Evolutionary conservation across 2,888 invertebrate genomes (phyloP), one percentile per base, ranked within the genome.

Genomic region (Lasioglossum morio): DNA sequence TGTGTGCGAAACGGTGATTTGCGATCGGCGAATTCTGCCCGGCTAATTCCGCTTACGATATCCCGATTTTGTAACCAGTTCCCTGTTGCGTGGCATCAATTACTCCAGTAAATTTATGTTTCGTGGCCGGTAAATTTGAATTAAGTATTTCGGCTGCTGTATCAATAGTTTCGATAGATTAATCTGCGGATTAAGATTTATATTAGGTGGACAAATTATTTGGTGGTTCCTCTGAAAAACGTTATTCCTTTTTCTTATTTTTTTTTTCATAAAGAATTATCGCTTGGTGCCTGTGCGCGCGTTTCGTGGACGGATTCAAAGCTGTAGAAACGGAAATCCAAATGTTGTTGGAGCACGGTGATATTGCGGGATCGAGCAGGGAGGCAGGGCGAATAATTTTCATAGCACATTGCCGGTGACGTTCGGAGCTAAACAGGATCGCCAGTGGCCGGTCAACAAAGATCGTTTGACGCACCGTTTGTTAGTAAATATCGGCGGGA

Each of bases 401-500:
- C 60, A 30, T 63, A 63, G 60, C 0, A 27, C 27, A 16, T 12
- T 30, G 14, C 0, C 30, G 27, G 60, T 16, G 60, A 63, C 14
- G 30, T 63, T 63, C 16, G 27, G 27, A 7, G 27, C 30, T 16
- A 63, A 63, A 63, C 60, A 30, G 16, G 60, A 63, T 63, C 27
- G n/a, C 53, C 66, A 34, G 19, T 16, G 30, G 5, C 12, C 37
- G 34, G 37, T 37, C 69, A 69, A 69, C 69, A 69, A n/a, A 40
- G 69, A 69, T 69, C 69, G 69, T 69, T 69, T 37, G 69, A n/a
- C 69, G 77, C 48, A 5, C 27, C 63, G 53, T 80, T 34, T 74
- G 57, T 79, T 77, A 40, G 34, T 57, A 79, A 87, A 87, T 82
- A 85, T 72, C 66, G 72, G 53, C 72, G 73, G 77, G 72, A 34